Evolutionary conservation across 1,140 invertebrate species (phyloP), one percentile per base, ranked within the genome.

Genomic region (Tribolium madens): DNA sequence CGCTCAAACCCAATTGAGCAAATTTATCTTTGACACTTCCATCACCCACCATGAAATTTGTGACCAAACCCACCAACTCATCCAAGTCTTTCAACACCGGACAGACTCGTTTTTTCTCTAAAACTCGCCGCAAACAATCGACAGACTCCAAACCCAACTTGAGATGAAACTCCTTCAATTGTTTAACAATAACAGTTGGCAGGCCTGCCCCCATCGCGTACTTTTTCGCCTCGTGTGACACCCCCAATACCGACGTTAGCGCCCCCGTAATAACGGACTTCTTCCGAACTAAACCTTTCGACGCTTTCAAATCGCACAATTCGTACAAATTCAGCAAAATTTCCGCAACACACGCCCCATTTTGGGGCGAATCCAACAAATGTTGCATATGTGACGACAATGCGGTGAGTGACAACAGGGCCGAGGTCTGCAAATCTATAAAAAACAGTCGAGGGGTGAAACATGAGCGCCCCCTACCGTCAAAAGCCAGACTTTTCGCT

Each of bases 71-170:
- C 10, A 90, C 82, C n/a, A 88, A 81, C 47, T 84, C 76, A 31
- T 86, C 84, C 5, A 89, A 64, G 50, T 89, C 88, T 13, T 83
- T 83, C 48, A 90, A 79, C n/a, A 88, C 46, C 2, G 87, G 86
- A 83, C 85, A 83, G 36, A 87, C 77, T 84, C 88, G 77, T 48
- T 86, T 86, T 21, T 85, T 86, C 26, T 87, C 85, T 0, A 75
- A 76, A 13, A 85, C 78, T 73, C 82, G 85, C 50, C 86, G 85
- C 2, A 87, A 84, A 76, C 82, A 83, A 42, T 87, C 86, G 15
- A 87, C 85, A 3, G 88, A 87, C 77, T 89, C 86, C 2, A 89
- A 73, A 81, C 87, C 88, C 1, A 90, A 76, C 75, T 86, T 86
- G 2, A 89, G 82, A 48, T 88, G 85, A 3, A 88, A 79, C 73